Evolutionary conservation across 2,888 invertebrate species (phyloP), one percentile per base, ranked within the genome.

Genomic region (Amiota mariae): DNA sequence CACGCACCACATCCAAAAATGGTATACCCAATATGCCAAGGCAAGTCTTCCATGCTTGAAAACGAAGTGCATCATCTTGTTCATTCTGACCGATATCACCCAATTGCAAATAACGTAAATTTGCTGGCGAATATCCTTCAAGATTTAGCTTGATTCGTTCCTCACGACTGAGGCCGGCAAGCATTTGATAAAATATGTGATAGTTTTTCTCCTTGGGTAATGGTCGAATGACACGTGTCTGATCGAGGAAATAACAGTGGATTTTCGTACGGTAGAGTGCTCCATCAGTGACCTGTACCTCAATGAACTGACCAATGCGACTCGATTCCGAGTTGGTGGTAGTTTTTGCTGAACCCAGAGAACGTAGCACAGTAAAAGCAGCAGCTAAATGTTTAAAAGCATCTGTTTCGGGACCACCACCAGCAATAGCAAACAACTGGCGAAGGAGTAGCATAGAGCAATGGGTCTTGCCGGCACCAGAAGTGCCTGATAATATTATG

Each of bases 111-210:
- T 97, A 98, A 86, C 94, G 92, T 76, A 98, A 91, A 84, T 96
- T 97, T 76, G 94, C 93, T 13, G 96, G 92, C 57, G 94, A 93
- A 89, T 96, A 96, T 8, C 96, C 96, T 85, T 96, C 96, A 82
- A 98, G 91, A 90, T 97, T 96, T 48, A 98, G 92, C 90, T 96
- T 96, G 18, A 94, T 93, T 89, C 95, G 91, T 88, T 98, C 98
- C 80, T 98, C 97, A 72, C 93, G 91, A 61, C 95, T 94, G 46
- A 98, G 92, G 0, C 98, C 98, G 18, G 97, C 97, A 71, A 96
- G 90, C 94, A 98, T 94, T 91, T 98, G 97, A 91, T 98, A 98
- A 91, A 98, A 98, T 85, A 98, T 97, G 90, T 98, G 97, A 90
- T 97, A 98, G 91, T 98, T 98, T 89, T 97, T 96, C 91, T 98